Evolutionary conservation across 2,797 vertebrate species (phyloP), one percentile per base, ranked within the genome.

Genomic region (Sphenodon punctatus): DNA sequence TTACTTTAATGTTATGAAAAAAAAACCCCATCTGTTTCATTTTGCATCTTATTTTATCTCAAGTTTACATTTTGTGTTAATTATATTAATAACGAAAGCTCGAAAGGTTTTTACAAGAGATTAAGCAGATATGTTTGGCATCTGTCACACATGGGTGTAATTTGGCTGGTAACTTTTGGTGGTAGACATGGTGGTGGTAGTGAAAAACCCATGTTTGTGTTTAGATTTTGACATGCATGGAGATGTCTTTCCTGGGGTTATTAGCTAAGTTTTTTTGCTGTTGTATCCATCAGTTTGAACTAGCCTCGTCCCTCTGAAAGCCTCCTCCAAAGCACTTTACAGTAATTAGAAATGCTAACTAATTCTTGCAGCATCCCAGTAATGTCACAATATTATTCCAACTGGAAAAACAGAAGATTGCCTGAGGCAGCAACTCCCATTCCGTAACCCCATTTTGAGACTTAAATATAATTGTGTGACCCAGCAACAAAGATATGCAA

Each of bases 211-310:
- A 5, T 3, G 72, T 79, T 34, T 73, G 43, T 55, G 42, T 72
- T 51, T 63, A 67, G 58, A n/a, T 53, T 60, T 88, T 34, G n/a
- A n/a, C n/a, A n/a, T n/a, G n/a, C n/a, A n/a, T 61, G 73, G 70
- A 61, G n/a, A n/a, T 85, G 65, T 34, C 69, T 45, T 73, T 86
- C 69, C 36, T 66, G 25, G 30, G 27, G 41, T 68, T 73, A 75
- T 49, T 7, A 13, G 7, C 34, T 66, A 4, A n/a, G n/a, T n/a
- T 46, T 53, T 78, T 56, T 63, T 74, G 79, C 12, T 19, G 36
- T 42, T 58, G 16, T 34, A 59, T 16, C 8, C 34, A 66, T 10
- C 34, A 17, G 20, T 71, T 80, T 10, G 70, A 56, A 19, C 5
- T 10, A 27, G 4, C 15, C 9, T 48, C 6, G 6, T 74, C 55